Percentiles rank a stretch among this genome's conserved stretches.
Evolutionary conservation across 2,888 invertebrate genomes (phyloP).

Genomic region (Orthosia gothica): DNA sequence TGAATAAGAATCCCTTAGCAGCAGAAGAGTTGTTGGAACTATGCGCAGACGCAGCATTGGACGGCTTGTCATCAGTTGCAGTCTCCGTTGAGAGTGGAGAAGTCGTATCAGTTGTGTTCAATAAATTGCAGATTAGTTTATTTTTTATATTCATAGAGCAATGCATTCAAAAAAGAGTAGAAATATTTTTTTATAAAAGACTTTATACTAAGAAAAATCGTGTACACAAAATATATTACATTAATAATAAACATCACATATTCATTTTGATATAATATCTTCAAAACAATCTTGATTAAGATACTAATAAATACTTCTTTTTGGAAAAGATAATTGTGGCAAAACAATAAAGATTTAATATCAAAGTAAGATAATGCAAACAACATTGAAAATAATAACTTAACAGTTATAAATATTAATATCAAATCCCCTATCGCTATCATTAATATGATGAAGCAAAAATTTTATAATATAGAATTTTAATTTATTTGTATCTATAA

Average conservation of each 20-base stretch:
- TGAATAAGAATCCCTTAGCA: constrained; percentile 90
- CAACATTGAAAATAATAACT: not conserved
- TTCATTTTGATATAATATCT: not conserved
- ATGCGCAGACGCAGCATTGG: constrained; percentile 91
- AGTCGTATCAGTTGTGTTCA: constrained; percentile 92
- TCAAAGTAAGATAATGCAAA: not conserved
- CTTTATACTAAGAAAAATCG: no score
- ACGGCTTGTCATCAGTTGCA: constrained; percentile 93
- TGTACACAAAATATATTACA: no score
- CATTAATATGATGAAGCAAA: not conserved
- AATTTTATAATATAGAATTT: no score
- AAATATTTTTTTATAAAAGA: no score
- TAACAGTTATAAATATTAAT: not conserved
- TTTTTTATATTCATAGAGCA: no score
- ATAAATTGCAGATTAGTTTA: constrained; percentile 92
- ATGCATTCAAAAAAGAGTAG: no score
- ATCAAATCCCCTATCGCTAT: not conserved
- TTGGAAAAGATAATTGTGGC: not conserved
- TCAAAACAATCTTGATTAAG: not conserved
- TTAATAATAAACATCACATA: not conserved
- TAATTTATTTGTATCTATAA: no score
- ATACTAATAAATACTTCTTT: not conserved
- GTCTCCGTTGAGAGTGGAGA: constrained; percentile 89
- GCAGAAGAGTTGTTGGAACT: constrained; percentile 92
- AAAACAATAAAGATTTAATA: not conserved